phyloP scores from a whole-genome alignment of 2,888 invertebrate species.

The Parnassius orleans region DNA sequence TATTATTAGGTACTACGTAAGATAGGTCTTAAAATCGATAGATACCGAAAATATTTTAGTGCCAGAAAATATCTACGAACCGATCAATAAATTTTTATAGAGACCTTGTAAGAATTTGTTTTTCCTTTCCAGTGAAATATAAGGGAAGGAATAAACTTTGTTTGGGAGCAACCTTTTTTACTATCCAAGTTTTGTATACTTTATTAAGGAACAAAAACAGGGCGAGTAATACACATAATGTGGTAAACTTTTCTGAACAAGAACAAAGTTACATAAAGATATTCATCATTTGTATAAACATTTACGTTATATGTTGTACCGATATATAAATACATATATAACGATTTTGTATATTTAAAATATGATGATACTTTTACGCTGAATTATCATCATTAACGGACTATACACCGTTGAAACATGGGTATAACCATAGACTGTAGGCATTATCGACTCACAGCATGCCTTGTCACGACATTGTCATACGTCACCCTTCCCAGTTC shows the following conservation, averaged over 20 bases:
- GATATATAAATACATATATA: too few relatives aligned
- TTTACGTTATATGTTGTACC: not conserved
- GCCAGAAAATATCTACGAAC: conserved; percentile 35
- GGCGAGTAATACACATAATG: conserved; percentile 11
- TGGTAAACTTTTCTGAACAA: conserved; percentile 17
- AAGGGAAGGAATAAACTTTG: conserved; percentile 27
- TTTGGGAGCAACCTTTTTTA: conserved; percentile 26
- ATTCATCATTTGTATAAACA: not conserved
- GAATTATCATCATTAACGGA: too few relatives aligned
- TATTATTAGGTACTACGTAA: too few relatives aligned
- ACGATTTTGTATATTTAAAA: too few relatives aligned
- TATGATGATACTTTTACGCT: too few relatives aligned
- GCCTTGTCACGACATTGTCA: too few relatives aligned
- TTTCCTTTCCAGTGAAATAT: conserved; percentile 30
- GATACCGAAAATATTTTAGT: conserved; percentile 38
- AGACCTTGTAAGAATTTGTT: conserved; percentile 36
- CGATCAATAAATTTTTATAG: conserved; percentile 39
- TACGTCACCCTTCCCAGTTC: too few relatives aligned
- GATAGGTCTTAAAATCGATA: conserved; percentile 30
- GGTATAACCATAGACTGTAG: too few relatives aligned
- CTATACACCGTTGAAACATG: too few relatives aligned
- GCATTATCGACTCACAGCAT: too few relatives aligned
- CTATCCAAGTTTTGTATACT: conserved; percentile 27
- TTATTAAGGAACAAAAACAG: conserved; percentile 24
- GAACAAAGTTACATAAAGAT: conserved; percentile 26